Conservation (phyloP, 1,140 invertebrate genomes). For the Euschistus heros region DNA sequence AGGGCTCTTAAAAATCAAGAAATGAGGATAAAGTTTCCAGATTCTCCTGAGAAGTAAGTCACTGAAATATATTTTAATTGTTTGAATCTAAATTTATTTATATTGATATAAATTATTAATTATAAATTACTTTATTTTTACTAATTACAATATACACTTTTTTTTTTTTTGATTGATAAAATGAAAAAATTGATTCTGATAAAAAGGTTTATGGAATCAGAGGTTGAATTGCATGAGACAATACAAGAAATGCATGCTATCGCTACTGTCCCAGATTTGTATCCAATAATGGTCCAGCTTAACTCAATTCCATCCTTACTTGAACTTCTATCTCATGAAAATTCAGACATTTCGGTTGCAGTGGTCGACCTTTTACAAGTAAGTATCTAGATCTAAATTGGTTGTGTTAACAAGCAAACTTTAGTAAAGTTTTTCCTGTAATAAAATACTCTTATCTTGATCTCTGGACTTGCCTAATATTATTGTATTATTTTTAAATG, state of each 20-base stretch:
- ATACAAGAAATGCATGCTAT: constrained; percentile 89
- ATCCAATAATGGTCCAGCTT: constrained; percentile 81
- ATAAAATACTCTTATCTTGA: no score
- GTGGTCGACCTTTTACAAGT: constrained; percentile 65
- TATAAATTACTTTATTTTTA: no score
- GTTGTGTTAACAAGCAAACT: no score
- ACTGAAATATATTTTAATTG: background rate
- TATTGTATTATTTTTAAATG: no score
- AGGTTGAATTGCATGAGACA: constrained; percentile 86
- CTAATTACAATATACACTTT: background rate
- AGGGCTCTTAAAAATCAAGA: constrained; percentile 90
- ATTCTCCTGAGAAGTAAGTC: constrained; percentile 80
- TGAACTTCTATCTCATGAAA: constrained; percentile 90
- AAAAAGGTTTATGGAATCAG: constrained; percentile 93
- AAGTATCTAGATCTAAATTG: constrained; percentile 33
- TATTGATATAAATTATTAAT: no score
- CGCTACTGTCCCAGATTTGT: constrained; percentile 90
- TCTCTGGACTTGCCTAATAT: no score
- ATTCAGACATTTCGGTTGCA: constrained; percentile 83
- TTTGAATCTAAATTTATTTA: background rate
- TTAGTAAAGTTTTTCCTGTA: no score
- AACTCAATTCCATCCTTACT: constrained; percentile 82
- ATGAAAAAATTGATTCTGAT: constrained; percentile 21
- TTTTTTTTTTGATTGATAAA: background rate
- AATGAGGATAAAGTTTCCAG: constrained; percentile 96